Evolutionary conservation across 2,113 vertebrate species (phyloP).

Genomic region (Propithecus coquereli): DNA sequence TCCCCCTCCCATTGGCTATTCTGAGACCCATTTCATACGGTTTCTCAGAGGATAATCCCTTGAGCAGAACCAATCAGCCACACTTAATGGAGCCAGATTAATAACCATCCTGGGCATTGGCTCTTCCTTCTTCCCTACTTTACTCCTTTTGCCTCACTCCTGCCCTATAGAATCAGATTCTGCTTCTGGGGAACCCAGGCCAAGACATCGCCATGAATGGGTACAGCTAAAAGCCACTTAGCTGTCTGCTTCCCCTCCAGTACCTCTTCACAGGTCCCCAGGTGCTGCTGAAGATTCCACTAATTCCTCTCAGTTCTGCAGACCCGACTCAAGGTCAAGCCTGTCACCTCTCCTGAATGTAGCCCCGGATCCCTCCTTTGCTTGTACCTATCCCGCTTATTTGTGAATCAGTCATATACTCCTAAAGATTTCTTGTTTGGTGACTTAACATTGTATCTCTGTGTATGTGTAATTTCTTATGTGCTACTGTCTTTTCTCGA

Average conservation of each 20-base stretch:
- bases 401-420: not conserved
- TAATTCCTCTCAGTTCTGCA: not conserved
- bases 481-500: conserved; percentile 15
- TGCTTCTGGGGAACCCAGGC: not conserved
- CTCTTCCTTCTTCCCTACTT: not conserved
- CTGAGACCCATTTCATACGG: not conserved
- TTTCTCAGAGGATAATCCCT: conserved; percentile 24
- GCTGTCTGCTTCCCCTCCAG: not conserved
- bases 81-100: not conserved
- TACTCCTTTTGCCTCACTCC: not conserved
- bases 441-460: not conserved
- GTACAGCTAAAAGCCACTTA: not conserved
- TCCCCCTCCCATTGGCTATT: not conserved
- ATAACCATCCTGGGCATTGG: not conserved
- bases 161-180: not conserved
- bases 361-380: not conserved
- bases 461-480: not conserved
- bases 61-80: not conserved
- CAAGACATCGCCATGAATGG: not conserved
- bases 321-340: not conserved
- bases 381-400: not conserved
- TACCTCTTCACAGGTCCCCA: not conserved
- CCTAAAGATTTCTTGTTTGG: conserved; percentile 18
- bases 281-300: not conserved
- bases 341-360: not conserved